These are phyloP conservation scores for Amblyteles armatorius DNA, from an alignment of 2,888 invertebrate species.

Conservation along the genomic window DNA sequence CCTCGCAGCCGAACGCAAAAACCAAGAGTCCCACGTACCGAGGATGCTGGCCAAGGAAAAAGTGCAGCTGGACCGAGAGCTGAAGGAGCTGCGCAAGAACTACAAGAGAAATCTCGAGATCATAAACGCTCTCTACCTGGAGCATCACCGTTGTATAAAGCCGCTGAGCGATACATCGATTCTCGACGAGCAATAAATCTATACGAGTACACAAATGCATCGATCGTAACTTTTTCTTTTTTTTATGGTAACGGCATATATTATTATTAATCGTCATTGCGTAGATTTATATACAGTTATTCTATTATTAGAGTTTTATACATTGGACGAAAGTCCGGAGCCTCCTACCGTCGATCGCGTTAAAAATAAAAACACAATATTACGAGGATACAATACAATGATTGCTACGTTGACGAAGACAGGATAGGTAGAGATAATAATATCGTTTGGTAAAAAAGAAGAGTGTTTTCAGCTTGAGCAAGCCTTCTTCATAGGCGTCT, in stretches of 20 bases:
- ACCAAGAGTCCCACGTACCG: constrained; percentile 69
- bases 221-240: constrained; percentile 23
- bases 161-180: constrained; percentile 54
- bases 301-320: constrained; percentile 57
- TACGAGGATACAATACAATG: constrained; percentile 17
- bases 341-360: constrained; percentile 22
- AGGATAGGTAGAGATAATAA: constrained; percentile 7
- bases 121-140: constrained; percentile 71
- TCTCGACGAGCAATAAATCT: constrained; percentile 37
- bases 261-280: constrained; percentile 53
- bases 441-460: constrained; percentile 54
- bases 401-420: constrained; percentile 14
- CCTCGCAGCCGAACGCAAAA: constrained; percentile 69
- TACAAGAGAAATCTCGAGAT: constrained; percentile 70
- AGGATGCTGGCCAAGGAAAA: constrained; percentile 70
- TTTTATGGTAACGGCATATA: constrained; percentile 53
- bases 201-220: constrained; percentile 8
- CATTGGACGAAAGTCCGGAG: constrained; percentile 48
- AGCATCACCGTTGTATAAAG: constrained; percentile 69
- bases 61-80: constrained; percentile 66
- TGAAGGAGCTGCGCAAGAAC: constrained; percentile 59
- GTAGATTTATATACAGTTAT: constrained; percentile 58
- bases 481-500: constrained; percentile 36
- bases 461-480: constrained; percentile 24
- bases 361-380: constrained; percentile 19